These are phyloP conservation scores for Hystrix cristata DNA, from an alignment of 2,113 vertebrate genomes.

Conservation along the genomic window DNA sequence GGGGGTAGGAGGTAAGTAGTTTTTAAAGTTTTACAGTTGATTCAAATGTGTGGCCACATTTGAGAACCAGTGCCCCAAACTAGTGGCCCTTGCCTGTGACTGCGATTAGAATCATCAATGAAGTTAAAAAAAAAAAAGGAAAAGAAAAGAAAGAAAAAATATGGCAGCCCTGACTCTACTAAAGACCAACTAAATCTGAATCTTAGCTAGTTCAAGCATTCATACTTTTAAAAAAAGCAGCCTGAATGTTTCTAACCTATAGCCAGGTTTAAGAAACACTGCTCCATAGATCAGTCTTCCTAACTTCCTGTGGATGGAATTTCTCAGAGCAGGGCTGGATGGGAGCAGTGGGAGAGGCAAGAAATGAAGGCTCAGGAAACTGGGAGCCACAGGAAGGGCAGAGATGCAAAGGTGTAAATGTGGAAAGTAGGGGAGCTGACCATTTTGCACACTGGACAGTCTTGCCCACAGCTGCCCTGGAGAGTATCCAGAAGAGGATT, in stretches of 20 bases:
- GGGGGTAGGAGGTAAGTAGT: not conserved
- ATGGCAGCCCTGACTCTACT: constrained; percentile 10
- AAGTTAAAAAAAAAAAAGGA: constrained; percentile 16
- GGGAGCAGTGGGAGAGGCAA: not conserved
- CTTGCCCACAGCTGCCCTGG: not conserved
- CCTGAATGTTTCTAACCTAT: constrained; percentile 21
- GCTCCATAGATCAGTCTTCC: constrained; percentile 2
- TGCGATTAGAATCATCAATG: constrained; percentile 42
- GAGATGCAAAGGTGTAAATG: not conserved
- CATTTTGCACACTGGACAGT: not conserved
- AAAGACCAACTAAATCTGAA: constrained; percentile 52
- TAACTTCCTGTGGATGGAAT: constrained; percentile 18
- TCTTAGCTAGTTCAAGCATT: not conserved
- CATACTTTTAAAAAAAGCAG: constrained; percentile 29
- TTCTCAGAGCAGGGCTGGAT: not conserved
- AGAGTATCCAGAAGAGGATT: not conserved
- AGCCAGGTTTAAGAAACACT: constrained; percentile 33
- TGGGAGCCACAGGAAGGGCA: not conserved
- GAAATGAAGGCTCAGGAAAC: not conserved
- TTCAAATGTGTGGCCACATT: constrained; percentile 20
- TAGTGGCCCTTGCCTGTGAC: not conserved
- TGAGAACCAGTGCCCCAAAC: constrained; percentile 25
- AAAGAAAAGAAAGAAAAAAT: constrained; percentile 56
- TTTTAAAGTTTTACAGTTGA: constrained; percentile 52
- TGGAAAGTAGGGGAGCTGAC: not conserved